Conservation (phyloP, 2,888 invertebrate species). For the Cataglyphis livida region DNA sequence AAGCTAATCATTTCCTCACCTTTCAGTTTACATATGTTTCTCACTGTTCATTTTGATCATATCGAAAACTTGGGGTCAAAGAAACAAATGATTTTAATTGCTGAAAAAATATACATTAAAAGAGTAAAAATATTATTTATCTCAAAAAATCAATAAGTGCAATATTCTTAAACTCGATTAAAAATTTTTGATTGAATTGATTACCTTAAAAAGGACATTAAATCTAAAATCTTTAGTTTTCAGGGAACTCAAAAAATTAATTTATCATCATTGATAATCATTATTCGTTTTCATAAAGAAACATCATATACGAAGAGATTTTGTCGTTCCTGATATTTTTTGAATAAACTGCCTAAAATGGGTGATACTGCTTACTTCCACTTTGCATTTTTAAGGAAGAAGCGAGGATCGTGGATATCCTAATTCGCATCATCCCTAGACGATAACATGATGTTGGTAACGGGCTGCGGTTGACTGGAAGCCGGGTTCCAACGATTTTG, state of each 20-base stretch:
- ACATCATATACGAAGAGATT: neutral
- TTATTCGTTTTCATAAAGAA: conserved; percentile 8
- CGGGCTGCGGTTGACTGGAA: conserved; percentile 80
- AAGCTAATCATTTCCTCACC: conserved; percentile 40
- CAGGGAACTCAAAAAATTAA: neutral
- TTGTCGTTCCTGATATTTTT: neutral
- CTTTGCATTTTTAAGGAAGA: neutral
- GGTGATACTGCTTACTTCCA: neutral
- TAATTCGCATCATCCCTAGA: conserved; percentile 75
- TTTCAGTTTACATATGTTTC: conserved; percentile 2
- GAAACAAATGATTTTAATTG: neutral
- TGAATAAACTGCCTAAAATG: neutral
- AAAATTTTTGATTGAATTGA: neutral
- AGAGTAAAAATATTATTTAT: conserved; percentile 12
- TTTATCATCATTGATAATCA: neutral
- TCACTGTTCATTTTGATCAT: neutral
- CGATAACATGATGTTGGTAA: conserved; percentile 81
- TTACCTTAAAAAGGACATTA: conserved; percentile 14
- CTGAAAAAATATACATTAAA: conserved; percentile 9
- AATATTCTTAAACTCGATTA: neutral
- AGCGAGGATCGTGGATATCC: neutral
- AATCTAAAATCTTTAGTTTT: conserved; percentile 8
- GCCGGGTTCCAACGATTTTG: conserved; percentile 80
- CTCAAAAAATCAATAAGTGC: neutral
- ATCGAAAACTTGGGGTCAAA: conserved; percentile 4